A percentile compares a stretch with the other conserved stretches of the same genome.
These are phyloP conservation scores for Desmodus rotundus DNA, from an alignment of 2,113 vertebrate species.

Conservation along the genomic window DNA sequence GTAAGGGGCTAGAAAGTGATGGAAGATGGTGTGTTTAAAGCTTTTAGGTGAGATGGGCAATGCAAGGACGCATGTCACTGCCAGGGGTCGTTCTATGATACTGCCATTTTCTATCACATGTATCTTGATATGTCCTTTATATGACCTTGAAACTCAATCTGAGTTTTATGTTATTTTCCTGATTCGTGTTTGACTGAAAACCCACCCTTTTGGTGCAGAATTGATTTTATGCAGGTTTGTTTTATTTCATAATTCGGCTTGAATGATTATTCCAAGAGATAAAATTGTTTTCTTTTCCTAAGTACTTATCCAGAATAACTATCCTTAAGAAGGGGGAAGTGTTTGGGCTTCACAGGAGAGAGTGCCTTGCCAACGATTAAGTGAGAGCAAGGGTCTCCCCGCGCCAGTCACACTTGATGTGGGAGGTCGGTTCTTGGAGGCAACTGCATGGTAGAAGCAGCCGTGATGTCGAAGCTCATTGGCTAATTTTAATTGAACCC, in stretches of 20 bases:
- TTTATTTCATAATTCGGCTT: slow-evolving; percentile 30
- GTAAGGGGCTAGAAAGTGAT: background rate
- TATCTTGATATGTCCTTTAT: background rate
- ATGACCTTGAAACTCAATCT: background rate
- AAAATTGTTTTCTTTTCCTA: slow-evolving; percentile 44
- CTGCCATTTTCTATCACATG: background rate
- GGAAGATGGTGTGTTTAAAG: background rate
- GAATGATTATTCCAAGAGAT: slow-evolving; percentile 14
- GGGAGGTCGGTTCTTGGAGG: background rate
- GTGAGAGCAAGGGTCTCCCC: accelerated
- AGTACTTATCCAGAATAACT: background rate
- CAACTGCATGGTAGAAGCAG: background rate
- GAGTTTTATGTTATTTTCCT: background rate
- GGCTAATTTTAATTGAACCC: slow-evolving; percentile 35
- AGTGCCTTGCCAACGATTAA: background rate
- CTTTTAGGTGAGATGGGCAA: background rate
- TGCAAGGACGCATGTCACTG: background rate
- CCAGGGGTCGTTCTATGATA: background rate
- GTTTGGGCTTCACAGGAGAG: background rate
- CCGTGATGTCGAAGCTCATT: slow-evolving; percentile 17
- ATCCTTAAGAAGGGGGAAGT: background rate
- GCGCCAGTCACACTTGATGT: background rate
- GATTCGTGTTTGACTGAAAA: background rate
- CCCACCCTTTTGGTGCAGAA: background rate
- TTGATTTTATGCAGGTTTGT: background rate